Base-by-base conservation (phyloP, 2,113 vertebrate species). In the Meleagris gallopavo region DNA sequence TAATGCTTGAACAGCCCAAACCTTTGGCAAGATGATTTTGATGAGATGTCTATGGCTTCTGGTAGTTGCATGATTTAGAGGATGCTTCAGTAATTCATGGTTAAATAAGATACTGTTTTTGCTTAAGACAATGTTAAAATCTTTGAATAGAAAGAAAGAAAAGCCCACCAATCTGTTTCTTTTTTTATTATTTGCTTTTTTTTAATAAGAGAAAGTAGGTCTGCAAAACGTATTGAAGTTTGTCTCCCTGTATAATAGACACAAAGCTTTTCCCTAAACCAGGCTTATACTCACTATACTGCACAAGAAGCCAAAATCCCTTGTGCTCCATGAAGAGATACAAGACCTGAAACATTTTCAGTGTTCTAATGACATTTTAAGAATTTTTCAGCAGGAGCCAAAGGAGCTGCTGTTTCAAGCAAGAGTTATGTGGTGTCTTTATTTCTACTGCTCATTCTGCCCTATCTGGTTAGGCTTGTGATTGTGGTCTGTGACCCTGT, bases 1-100 rank as follows among this genome's bases (percentile, higher is more conserved):
- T 92, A 41, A 9, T 54, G 43, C 30, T 90, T 88, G 43, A 86
- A 75, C 52, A 94, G 48, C 20, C n/a, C 16, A 86, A 86, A 54
- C 86, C 48, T 91, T 92, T 94, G 88, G 73, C 64, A 94, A 58
- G 70, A 70, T 90, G 65, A 69, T 95, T 94, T 96, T 3, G 19
- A 62, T 93, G 72, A 95, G 66, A 21, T 83, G 41, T 86, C 89
- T 86, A 24, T 74, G 71, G 61, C 80, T 54, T 78, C 41, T 43
- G 88, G 46, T 90, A 62, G n/a, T 79, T 90, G 38, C 69, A 46
- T 83, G 80, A 81, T 91, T 90, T 95, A 83, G n/a, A 41, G 30
- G 41, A 16, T 74, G 36, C 43, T 83, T 86, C 57, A 86, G 30
- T 86, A 72, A 80, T 43, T 34, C 25, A n/a, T 40, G 40, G 67